phyloP scores from a whole-genome alignment of 1,140 invertebrate species.

The Trichogramma pretiosum region DNA sequence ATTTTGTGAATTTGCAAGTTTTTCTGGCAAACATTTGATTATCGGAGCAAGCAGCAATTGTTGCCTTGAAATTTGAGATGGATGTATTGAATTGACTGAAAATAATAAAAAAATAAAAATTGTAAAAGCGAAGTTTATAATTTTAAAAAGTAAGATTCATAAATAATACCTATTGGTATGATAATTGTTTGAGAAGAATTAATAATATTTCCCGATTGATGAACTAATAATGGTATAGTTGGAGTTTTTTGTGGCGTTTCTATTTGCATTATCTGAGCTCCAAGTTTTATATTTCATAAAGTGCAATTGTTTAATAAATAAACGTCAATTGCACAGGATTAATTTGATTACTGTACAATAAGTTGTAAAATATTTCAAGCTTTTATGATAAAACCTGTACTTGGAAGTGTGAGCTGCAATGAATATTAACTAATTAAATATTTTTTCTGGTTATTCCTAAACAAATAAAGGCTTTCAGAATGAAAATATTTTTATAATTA shows the following conservation, averaged over 20 bases:
- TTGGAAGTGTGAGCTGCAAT: slow-evolving; percentile 36
- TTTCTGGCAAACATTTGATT: slow-evolving; percentile 40
- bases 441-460: too few relatives aligned
- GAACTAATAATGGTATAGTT: slow-evolving; percentile 37
- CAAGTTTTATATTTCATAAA: too few relatives aligned
- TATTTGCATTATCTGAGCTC: slow-evolving; percentile 39
- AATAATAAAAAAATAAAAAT: background rate
- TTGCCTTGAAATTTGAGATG: slow-evolving; percentile 41
- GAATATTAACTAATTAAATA: background rate
- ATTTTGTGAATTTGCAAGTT: slow-evolving; percentile 40
- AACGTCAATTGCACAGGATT: too few relatives aligned
- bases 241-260: slow-evolving; percentile 31
- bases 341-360: too few relatives aligned
- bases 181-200: too few relatives aligned
- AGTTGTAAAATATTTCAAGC: too few relatives aligned
- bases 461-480: too few relatives aligned
- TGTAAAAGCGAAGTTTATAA: background rate
- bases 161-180: too few relatives aligned
- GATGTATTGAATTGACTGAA: slow-evolving; percentile 27
- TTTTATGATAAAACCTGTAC: too few relatives aligned
- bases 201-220: too few relatives aligned
- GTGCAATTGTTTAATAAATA: too few relatives aligned
- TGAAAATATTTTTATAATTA: too few relatives aligned
- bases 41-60: slow-evolving; percentile 45
- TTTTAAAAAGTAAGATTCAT: slow-evolving; percentile 5